Percentiles rank a stretch among this genome's conserved stretches.
Conservation (phyloP, 2,888 invertebrate genomes). For the Fragum whitleyi region DNA sequence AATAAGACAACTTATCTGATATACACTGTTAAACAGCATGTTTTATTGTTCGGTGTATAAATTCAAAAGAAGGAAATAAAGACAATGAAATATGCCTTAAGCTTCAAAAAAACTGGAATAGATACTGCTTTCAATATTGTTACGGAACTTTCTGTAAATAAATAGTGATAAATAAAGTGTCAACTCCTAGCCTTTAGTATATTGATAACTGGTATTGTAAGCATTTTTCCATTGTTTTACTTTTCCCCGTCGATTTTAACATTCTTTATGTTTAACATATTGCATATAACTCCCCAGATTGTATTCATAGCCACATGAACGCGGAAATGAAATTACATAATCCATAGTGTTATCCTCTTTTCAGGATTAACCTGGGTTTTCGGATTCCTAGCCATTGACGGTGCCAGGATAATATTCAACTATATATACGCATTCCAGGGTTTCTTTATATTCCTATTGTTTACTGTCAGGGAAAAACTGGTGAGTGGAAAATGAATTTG, state of each 20-base stretch:
- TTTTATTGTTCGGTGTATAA: too few relatives aligned
- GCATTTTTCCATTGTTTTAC: not conserved
- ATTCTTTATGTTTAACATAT: not conserved
- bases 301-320: not conserved
- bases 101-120: too few relatives aligned
- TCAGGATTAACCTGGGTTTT: conserved; percentile 83
- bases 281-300: not conserved
- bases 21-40: too few relatives aligned
- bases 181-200: not conserved
- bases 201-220: not conserved
- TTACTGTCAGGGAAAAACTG: too few relatives aligned
- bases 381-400: conserved; percentile 81
- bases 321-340: too few relatives aligned
- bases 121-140: too few relatives aligned
- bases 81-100: too few relatives aligned
- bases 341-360: not conserved
- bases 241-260: not conserved
- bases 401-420: conserved; percentile 78
- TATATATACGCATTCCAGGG: conserved; percentile 82
- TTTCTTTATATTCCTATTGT: conserved; percentile 77
- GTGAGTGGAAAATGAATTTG: too few relatives aligned
- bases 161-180: too few relatives aligned
- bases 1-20: too few relatives aligned
- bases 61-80: too few relatives aligned
- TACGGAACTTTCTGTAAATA: too few relatives aligned